phyloP scores from a whole-genome alignment of 2,113 vertebrate genomes.

The Heteronetta atricapilla region DNA sequence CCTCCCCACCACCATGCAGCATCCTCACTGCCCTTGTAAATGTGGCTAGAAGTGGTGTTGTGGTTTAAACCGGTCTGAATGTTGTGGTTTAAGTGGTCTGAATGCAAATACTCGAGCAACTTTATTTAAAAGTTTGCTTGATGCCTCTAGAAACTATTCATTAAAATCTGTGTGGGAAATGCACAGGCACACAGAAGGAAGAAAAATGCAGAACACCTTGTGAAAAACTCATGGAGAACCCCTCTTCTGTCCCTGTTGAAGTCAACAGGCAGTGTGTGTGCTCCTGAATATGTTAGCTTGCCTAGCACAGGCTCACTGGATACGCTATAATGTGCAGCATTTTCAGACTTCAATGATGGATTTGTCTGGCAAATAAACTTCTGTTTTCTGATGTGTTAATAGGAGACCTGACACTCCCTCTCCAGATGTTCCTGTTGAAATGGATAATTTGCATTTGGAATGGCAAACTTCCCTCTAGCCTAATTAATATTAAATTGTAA shows the following conservation, averaged over 20 bases:
- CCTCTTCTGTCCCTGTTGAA: neutral
- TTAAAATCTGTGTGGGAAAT: neutral
- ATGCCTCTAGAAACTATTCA: neutral
- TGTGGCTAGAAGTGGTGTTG: too few species aligned
- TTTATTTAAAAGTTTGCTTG: neutral
- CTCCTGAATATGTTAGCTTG: neutral
- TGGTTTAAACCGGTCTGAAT: too few species aligned
- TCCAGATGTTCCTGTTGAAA: neutral
- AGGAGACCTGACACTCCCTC: neutral
- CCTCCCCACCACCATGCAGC: neutral
- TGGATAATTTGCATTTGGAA: neutral
- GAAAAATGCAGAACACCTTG: neutral
- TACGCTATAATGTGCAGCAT: rapidly evolving
- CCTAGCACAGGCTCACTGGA: neutral
- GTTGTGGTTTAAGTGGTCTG: too few species aligned
- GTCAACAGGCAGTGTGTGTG: rapidly evolving
- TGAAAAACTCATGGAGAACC: neutral
- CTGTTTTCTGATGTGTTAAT: neutral
- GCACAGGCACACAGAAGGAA: neutral
- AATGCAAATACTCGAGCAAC: neutral
- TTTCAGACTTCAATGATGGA: neutral
- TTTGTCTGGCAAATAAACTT: neutral
- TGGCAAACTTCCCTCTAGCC: neutral
- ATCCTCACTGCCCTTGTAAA: neutral
- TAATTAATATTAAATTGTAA: neutral